Base-by-base conservation (phyloP, 2,888 invertebrate species). In the Meiosimyza decipiens region DNA sequence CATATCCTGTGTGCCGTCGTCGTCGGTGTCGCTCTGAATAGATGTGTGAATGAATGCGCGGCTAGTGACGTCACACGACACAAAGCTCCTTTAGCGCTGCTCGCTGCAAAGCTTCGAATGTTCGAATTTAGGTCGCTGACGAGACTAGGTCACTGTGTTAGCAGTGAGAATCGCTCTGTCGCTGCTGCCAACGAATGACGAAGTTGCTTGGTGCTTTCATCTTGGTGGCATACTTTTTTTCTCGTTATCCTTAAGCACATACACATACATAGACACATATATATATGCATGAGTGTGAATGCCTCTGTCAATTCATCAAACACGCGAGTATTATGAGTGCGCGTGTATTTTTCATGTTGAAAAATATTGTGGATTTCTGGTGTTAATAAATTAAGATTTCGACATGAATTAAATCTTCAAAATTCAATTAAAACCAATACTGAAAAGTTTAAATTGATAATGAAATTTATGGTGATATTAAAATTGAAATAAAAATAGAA, bases 121-220 rank as follows among this genome's bases (percentile, higher is more conserved):
- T 57, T 57, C 72, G 71, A 50, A 55, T 66, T 57, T 59, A 49
- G 51, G 62, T 52, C 54, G 52, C 49, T 52, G 57, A 15, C 59
- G 51, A 69, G 59, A 73, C 50, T 86, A 84, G 86, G 86, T 86
- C 86, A 86, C 81, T 86, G 84, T 85, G 86, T 84, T 85, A 85
- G 80, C 81, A 83, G 82, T 80, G 74, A 76, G 47, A 40, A 47
- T 18, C 47, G 47, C 15, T 16, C 40, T 63, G 47, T 6, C 40
- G 40, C 40, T 40, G 40, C 40, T 40, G 40, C 40, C 40, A 40
- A 47, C 64, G n/a, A 67, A n/a, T 47, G 67, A 54, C 33, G 57
- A 40, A 54, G 64, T 57, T 59, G 40, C 71, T 40, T 63, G 15
- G 16, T 49, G 60, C 33, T 49, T 18, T 28, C 51, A 16, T 47